Base-by-base conservation (phyloP, 1,140 invertebrate species). In the Drosophila malerkotliana region DNA sequence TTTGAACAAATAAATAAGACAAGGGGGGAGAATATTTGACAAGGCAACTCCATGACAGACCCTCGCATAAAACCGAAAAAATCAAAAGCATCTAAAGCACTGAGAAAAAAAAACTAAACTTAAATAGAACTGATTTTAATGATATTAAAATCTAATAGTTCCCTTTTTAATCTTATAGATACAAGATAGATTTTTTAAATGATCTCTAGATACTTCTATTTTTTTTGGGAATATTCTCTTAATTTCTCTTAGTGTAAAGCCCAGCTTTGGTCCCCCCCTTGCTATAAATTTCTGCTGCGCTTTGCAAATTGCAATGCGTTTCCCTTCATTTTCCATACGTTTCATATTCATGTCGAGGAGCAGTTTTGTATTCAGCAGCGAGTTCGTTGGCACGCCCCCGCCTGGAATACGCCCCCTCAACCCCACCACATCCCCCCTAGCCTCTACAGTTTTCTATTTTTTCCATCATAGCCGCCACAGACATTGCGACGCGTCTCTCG, bases 261-360 rank as follows among this genome's bases (percentile, higher is more conserved):
- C 6, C 45, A 66, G 58, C 58, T 26, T 18, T 18, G 18, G 18
- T 18, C 18, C 18, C 30, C 18, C 26, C 41, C 6, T 56, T n/a
- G 4, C 30, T 30, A 32, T 52, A 41, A 15, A 21, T 26, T 41
- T 58, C n/a, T 76, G 72, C 61, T 75, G 54, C 55, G 72, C 72
- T 75, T 66, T 66, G 69, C 71, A 66, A 66, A 66, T 75, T 75
- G 73, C 62, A 75, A 53, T 79, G 82, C 74, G 66, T 87, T 81
- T 87, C 82, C 82, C 82, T 66, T 81, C 74, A 67, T 85, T 87
- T 87, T 87, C 72, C 82, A 87, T 85, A 78, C 82, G 77, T 78
- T 85, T 87, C 82, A 81, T 87, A 82, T 88, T 88, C 78, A 79
- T 79, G 83, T 82, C 66, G 82, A 45, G 77, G 52, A 67, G 80